Evolutionary conservation across 2,888 invertebrate genomes (phyloP).

Genomic region (Drosophila aldrichi): DNA sequence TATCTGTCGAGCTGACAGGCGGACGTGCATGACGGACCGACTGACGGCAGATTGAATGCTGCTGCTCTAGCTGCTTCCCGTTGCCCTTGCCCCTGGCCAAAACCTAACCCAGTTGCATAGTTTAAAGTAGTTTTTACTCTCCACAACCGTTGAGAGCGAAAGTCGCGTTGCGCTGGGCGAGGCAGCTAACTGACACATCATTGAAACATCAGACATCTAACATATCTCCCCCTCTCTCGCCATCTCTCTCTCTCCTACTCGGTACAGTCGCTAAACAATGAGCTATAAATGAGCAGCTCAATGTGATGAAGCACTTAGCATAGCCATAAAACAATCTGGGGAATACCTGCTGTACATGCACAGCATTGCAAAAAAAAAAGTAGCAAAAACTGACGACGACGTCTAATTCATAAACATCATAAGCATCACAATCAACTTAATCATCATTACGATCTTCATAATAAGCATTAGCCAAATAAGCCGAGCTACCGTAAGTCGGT

Average conservation of each 20-base stretch:
- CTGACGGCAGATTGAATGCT: slow-evolving; percentile 30
- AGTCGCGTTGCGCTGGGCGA: slow-evolving; percentile 42
- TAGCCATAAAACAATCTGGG: slow-evolving; percentile 43
- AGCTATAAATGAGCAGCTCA: slow-evolving; percentile 40
- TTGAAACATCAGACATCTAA: slow-evolving; percentile 29
- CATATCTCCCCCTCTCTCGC: background rate
- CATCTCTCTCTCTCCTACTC: background rate
- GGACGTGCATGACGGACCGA: slow-evolving; percentile 48
- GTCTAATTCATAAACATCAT: slow-evolving; percentile 16
- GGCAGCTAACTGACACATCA: slow-evolving; percentile 41
- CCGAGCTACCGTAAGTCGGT: slow-evolving; percentile 51
- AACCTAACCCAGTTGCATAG: slow-evolving; percentile 57
- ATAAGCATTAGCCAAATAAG: slow-evolving; percentile 18
- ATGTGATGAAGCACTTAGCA: slow-evolving; percentile 61
- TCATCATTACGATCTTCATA: slow-evolving; percentile 13
- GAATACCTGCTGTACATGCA: slow-evolving; percentile 36
- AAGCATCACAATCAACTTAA: slow-evolving; percentile 16
- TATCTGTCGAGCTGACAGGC: slow-evolving; percentile 37
- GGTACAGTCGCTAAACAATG: slow-evolving; percentile 44
- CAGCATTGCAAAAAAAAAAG: background rate
- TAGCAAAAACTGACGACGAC: background rate
- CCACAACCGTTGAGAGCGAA: slow-evolving; percentile 26
- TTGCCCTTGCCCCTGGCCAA: slow-evolving; percentile 27
- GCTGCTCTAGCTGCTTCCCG: slow-evolving; percentile 1
- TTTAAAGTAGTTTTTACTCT: slow-evolving; percentile 26